Conservation (phyloP, 2,888 invertebrate species). For the Polydrusus cervinus region DNA sequence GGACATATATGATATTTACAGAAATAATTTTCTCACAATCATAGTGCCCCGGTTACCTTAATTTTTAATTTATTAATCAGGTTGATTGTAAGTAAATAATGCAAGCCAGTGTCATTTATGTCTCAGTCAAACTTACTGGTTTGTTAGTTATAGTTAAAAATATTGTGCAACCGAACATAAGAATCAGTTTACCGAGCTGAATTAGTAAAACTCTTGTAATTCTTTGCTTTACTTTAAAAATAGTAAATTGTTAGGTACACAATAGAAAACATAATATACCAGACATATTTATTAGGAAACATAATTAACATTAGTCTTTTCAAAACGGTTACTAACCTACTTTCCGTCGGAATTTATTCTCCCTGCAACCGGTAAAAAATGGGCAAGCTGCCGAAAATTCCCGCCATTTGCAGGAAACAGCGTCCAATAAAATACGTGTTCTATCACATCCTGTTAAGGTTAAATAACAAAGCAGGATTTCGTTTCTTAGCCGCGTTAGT, state of each 20-base stretch:
- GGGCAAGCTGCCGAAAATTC: slow-evolving; percentile 49
- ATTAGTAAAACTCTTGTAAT: too few species aligned
- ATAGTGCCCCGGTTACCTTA: too few species aligned
- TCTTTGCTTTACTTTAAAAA: too few species aligned
- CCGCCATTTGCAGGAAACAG: slow-evolving; percentile 46
- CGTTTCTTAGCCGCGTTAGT: slow-evolving; percentile 44
- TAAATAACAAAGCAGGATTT: slow-evolving; percentile 56
- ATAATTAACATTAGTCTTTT: slow-evolving; percentile 43
- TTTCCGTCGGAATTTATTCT: slow-evolving; percentile 42
- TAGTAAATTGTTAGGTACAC: not conserved
- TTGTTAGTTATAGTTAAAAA: too few species aligned
- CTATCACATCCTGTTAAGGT: slow-evolving; percentile 57
- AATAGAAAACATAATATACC: slow-evolving; percentile 35
- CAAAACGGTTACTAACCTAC: slow-evolving; percentile 45
- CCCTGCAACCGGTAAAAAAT: slow-evolving; percentile 49
- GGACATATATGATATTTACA: too few species aligned
- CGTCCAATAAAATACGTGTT: slow-evolving; percentile 60
- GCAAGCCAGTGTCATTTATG: too few species aligned
- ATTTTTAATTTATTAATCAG: too few species aligned
- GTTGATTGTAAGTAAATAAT: too few species aligned
- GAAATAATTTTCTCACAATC: too few species aligned
- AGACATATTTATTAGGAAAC: slow-evolving; percentile 40
- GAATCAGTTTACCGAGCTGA: too few species aligned
- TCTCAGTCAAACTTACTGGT: too few species aligned
- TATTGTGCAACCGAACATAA: too few species aligned